Evolutionary conservation across 64 coral and sea anemone species (phyloP), one percentile per base, ranked within the genome.

Genomic region (Stichodactyla helianthus): DNA sequence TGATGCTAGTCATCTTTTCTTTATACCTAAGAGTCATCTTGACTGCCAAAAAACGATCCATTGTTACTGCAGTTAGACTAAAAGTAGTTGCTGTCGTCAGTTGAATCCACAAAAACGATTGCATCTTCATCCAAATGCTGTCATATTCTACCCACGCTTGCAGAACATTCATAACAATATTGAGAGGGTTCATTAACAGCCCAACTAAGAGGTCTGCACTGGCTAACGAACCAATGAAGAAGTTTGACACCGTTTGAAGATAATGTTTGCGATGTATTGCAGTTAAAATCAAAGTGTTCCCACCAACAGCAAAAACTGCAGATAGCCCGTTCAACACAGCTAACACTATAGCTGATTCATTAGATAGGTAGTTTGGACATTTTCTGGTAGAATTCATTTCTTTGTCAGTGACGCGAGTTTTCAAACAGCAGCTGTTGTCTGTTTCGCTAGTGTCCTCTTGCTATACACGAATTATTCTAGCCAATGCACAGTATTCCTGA

Each of bases 81-180:
- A 86, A 86, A 7, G 85, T 86, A 70, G 59, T 86, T 4, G 85
- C 85, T 0, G 64, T 71, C 8, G 85, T 86, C 65, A 71, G 14
- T 11, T 68, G 65, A 51, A 71, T 86, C 85, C 85, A 86, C 23
- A 86, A 86, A 86, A 86, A 51, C 7, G 59, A 68, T 53, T 86
- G 59, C n/a, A 86, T 14, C 14, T 71, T 65, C 59, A 50, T 86
- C 35, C 55, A 76, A 23, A 76, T 53, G 50, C 61, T 9, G n/a
- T 52, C 85, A 20, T 15, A 54, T 20, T 86, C n/a, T 23, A 86
- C 79, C 79, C 79, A 71, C 54, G 65, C 65, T 20, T 25, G 60
- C 12, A 70, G 28, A 86, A 16, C 17, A 52, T 63, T 71, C 59
- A 86, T 63, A 5, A 62, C 52, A 26, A 71, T 71, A 51, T 86